A percentile compares a stretch with the other conserved stretches of the same genome.
Conservation (phyloP, 2,888 invertebrate species). For the Andrena minutula region DNA sequence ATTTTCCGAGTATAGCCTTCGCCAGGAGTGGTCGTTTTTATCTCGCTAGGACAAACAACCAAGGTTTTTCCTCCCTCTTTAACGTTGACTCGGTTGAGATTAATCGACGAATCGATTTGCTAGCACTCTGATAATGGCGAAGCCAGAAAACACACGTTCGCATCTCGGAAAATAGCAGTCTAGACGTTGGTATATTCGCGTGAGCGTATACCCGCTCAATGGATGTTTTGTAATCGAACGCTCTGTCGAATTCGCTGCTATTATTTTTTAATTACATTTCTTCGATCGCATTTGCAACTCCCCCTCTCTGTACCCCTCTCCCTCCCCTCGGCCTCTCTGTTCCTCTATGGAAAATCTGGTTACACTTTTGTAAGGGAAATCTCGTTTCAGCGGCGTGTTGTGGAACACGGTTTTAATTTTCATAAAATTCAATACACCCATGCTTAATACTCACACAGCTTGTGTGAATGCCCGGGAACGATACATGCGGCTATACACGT, state of each 20-base stretch:
- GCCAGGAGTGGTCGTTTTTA: constrained; percentile 37
- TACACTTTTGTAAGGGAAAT: constrained; percentile 60
- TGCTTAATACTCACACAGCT: constrained; percentile 52
- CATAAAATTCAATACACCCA: constrained; percentile 70
- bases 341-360: constrained; percentile 30
- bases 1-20: constrained; percentile 42
- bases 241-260: constrained; percentile 60
- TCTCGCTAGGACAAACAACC: constrained; percentile 27
- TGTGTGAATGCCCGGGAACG: constrained; percentile 27
- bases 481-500: constrained; percentile 34
- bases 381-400: constrained; percentile 29
- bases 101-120: constrained; percentile 40
- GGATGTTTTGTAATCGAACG: constrained; percentile 59
- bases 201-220: constrained; percentile 15
- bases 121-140: constrained; percentile 39
- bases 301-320: not conserved
- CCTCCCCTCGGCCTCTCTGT: not conserved
- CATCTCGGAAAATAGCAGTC: constrained; percentile 16
- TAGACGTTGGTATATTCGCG: constrained; percentile 7
- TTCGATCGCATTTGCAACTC: constrained; percentile 60
- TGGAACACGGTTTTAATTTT: constrained; percentile 71
- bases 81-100: constrained; percentile 25
- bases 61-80: constrained; percentile 26
- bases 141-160: constrained; percentile 9
- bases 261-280: constrained; percentile 70